Evolutionary conservation across 1,140 invertebrate species (phyloP).

Genomic region (Ruditapes philippinarum): DNA sequence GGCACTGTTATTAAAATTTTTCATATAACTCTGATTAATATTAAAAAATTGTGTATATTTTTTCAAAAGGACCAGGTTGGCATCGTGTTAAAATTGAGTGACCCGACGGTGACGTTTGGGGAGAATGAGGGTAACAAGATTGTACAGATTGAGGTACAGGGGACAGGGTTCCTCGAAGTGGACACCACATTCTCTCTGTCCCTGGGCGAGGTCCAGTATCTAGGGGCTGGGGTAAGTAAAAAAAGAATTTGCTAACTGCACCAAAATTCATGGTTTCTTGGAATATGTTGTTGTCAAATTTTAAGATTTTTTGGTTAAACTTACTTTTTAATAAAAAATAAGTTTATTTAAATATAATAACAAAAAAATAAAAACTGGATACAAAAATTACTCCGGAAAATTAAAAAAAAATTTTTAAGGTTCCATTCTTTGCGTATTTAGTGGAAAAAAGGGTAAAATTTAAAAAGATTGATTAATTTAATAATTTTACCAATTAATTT

Average conservation of each 20-base stretch:
- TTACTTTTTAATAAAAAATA: background rate
- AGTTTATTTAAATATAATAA: too few species aligned
- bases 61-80: constrained; percentile 71
- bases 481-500: too few species aligned
- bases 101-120: constrained; percentile 79
- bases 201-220: constrained; percentile 76
- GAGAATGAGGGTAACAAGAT: constrained; percentile 69
- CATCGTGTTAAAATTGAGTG: constrained; percentile 65
- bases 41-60: background rate
- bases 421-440: too few species aligned
- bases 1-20: too few species aligned
- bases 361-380: too few species aligned
- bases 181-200: constrained; percentile 81
- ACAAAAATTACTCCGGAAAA: too few species aligned
- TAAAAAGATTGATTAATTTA: too few species aligned
- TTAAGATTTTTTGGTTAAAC: background rate
- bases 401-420: too few species aligned
- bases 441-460: too few species aligned
- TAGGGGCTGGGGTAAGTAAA: constrained; percentile 77
- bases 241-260: too few species aligned
- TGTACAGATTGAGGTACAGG: constrained; percentile 72
- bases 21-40: background rate
- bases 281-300: background rate
- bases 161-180: constrained; percentile 79
- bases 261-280: too few species aligned